Conservation (phyloP, 2,888 invertebrate genomes). For the Brachynemurus nebulosus region DNA sequence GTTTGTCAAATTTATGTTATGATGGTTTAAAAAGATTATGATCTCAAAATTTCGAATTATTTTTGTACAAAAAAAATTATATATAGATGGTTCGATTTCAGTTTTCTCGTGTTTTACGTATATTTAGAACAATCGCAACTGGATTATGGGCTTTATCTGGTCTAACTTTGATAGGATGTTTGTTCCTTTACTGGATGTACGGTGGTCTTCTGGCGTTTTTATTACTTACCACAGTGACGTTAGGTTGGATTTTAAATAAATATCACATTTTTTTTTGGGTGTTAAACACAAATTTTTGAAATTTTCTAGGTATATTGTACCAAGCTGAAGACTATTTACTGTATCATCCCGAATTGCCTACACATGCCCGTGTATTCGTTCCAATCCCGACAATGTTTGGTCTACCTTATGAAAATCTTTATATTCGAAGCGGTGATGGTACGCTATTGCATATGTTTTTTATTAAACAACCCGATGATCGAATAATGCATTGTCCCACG, state of each 20-base stretch:
- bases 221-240: conserved; percentile 56
- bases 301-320: conserved; percentile 59
- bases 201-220: conserved; percentile 60
- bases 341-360: conserved; percentile 81
- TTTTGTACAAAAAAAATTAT: too few species aligned
- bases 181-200: conserved; percentile 71
- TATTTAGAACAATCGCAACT: conserved; percentile 40
- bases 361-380: conserved; percentile 77
- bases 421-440: conserved; percentile 61
- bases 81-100: conserved; percentile 29
- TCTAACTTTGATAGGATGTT: conserved; percentile 55
- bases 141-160: conserved; percentile 69
- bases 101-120: conserved; percentile 30
- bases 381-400: conserved; percentile 75
- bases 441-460: conserved; percentile 68
- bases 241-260: too few species aligned
- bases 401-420: conserved; percentile 74
- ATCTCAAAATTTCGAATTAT: neutral
- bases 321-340: conserved; percentile 73
- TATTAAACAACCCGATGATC: conserved; percentile 56
- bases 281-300: neutral
- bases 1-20: neutral
- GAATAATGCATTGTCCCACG: conserved; percentile 60
- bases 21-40: neutral
- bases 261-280: neutral